phyloP scores from a whole-genome alignment of 2,888 invertebrate species.

The Nemurella pictetii region DNA sequence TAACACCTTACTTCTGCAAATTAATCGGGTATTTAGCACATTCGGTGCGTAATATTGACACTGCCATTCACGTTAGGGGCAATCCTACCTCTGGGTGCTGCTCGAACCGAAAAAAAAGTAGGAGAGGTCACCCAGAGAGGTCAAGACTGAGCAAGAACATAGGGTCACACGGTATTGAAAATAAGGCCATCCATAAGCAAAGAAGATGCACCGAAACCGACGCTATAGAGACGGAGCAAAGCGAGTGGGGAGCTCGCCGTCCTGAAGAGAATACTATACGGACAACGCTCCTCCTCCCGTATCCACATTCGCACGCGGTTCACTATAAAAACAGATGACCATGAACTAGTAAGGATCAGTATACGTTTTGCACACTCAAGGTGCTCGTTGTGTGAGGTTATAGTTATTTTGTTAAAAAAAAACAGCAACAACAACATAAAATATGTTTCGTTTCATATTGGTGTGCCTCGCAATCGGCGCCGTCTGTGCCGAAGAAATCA shows the following conservation, averaged over 20 bases:
- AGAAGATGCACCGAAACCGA: background rate
- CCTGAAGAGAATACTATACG: background rate
- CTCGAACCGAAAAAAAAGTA: background rate
- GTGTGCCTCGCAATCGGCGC: constrained; percentile 2
- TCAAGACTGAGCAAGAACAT: constrained; percentile 14
- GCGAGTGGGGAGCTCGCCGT: background rate
- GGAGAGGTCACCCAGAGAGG: constrained; percentile 21
- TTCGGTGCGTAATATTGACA: background rate
- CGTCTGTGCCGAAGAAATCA: constrained; percentile 40
- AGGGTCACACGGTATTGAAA: constrained; percentile 22
- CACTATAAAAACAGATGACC: constrained; percentile 27
- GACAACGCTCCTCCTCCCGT: background rate
- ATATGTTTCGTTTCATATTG: constrained; percentile 21
- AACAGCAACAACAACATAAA: too few relatives aligned
- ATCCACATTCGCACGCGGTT: constrained; percentile 3
- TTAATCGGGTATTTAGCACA: background rate
- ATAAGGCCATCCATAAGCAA: constrained; percentile 25
- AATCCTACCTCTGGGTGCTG: background rate
- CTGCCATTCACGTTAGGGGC: background rate
- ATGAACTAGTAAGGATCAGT: constrained; percentile 28
- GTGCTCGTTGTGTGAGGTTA: background rate
- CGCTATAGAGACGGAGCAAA: background rate
- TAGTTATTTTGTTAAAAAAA: background rate
- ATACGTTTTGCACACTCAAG: background rate
- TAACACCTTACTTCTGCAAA: background rate